Conservation (phyloP, 2,888 invertebrate genomes). For the Amphipoea oculea region DNA sequence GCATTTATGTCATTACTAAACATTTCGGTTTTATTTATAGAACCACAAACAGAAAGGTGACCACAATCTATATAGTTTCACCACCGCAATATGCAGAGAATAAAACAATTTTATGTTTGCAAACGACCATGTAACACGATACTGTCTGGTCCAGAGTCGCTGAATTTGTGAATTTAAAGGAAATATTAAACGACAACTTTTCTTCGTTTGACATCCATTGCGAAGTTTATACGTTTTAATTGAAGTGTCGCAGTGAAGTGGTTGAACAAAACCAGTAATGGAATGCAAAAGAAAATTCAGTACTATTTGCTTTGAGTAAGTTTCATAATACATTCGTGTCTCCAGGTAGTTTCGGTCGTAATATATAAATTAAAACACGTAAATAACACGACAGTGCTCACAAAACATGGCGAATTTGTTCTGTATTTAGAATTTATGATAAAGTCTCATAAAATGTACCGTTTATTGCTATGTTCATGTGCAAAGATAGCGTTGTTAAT, state of each 20-base stretch:
- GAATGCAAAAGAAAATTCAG: background rate
- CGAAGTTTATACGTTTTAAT: background rate
- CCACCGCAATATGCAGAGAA: constrained; percentile 33
- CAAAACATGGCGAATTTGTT: constrained; percentile 46
- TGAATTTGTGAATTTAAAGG: background rate
- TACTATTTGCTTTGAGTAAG: background rate
- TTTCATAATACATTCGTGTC: constrained; percentile 54
- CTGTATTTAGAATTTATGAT: constrained; percentile 54
- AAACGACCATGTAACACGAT: constrained; percentile 59
- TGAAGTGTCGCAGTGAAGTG: background rate
- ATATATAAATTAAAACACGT: constrained; percentile 60
- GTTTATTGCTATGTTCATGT: constrained; percentile 17
- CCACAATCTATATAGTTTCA: constrained; percentile 23
- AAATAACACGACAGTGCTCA: constrained; percentile 56
- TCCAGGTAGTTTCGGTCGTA: constrained; percentile 41
- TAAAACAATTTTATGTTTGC: constrained; percentile 58
- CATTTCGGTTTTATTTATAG: constrained; percentile 15
- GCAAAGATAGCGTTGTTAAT: background rate
- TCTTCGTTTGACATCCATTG: constrained; percentile 9
- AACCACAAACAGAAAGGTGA: constrained; percentile 7
- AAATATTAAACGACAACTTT: background rate
- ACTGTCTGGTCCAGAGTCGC: constrained; percentile 44
- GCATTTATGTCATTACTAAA: background rate
- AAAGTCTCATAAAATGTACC: constrained; percentile 22
- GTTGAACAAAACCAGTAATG: constrained; percentile 17